phyloP scores from a whole-genome alignment of 2,113 vertebrate species.

The Melanotaenia duboulayi region DNA sequence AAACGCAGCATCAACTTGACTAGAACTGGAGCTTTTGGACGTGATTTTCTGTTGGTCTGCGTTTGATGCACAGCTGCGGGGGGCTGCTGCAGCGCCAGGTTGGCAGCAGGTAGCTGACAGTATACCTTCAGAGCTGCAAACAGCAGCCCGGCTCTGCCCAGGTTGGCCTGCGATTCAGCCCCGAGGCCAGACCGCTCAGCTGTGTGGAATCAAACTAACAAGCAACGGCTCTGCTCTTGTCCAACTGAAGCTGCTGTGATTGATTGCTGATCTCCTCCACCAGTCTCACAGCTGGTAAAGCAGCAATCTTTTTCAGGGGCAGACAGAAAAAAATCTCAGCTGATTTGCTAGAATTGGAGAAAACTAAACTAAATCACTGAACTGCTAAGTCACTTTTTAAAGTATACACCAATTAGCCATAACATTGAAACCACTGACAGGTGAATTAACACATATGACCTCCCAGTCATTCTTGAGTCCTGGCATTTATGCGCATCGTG shows the following conservation, averaged over 20 bases:
- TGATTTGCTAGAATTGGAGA: background rate
- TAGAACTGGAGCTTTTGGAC: background rate
- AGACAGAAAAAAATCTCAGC: background rate
- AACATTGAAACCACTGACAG: background rate
- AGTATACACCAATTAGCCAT: background rate
- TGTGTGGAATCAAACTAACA: constrained; percentile 56
- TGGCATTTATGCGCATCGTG: too few relatives aligned
- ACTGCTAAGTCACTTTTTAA: background rate
- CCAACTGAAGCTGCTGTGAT: constrained; percentile 46
- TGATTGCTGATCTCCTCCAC: constrained; percentile 34
- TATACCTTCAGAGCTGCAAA: constrained; percentile 22
- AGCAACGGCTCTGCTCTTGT: constrained; percentile 30
- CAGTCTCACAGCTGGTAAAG: background rate
- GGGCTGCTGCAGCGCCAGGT: constrained; percentile 12
- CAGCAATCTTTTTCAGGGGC: background rate
- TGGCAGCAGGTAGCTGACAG: constrained; percentile 34
- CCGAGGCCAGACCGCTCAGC: constrained; percentile 42
- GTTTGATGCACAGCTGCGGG: constrained; percentile 32
- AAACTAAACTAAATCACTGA: too few relatives aligned
- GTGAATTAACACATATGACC: background rate
- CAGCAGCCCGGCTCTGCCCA: constrained; percentile 5
- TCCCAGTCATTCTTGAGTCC: too few relatives aligned
- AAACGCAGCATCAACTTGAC: background rate
- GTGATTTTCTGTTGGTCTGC: constrained; percentile 7
- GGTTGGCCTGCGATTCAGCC: constrained; percentile 12